Conservation (phyloP, 2,888 invertebrate genomes). For the Biston betularia region DNA sequence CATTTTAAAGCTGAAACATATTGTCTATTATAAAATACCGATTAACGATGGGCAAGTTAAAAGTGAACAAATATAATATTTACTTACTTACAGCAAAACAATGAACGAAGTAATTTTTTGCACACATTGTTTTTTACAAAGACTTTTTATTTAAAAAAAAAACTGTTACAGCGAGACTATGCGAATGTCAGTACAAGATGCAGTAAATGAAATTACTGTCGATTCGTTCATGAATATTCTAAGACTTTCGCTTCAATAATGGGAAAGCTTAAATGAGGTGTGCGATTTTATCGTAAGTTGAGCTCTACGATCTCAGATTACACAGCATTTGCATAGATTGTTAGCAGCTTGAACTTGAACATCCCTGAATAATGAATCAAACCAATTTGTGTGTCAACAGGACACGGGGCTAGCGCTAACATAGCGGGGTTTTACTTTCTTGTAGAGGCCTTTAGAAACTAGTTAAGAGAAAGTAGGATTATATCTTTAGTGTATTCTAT, state of each 20-base stretch:
- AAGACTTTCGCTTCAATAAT: neutral
- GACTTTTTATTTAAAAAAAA: too few relatives aligned
- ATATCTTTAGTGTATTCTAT: constrained; percentile 74
- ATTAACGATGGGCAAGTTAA: too few relatives aligned
- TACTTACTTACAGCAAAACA: too few relatives aligned
- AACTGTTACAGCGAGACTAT: too few relatives aligned
- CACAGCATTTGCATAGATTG: constrained; percentile 27
- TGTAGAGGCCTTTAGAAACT: constrained; percentile 82
- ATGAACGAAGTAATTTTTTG: too few relatives aligned
- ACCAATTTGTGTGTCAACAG: constrained; percentile 81
- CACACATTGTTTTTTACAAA: too few relatives aligned
- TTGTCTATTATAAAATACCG: too few relatives aligned
- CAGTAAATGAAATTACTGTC: too few relatives aligned
- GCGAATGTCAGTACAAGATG: too few relatives aligned
- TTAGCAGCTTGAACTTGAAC: constrained; percentile 52
- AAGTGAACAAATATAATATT: too few relatives aligned
- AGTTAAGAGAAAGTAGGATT: constrained; percentile 85
- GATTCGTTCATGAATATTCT: too few relatives aligned
- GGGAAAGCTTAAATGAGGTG: neutral
- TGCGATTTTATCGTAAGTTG: constrained; percentile 1
- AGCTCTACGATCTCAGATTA: constrained; percentile 11
- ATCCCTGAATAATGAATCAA: constrained; percentile 77
- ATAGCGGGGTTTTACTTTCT: constrained; percentile 86
- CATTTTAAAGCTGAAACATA: too few relatives aligned
- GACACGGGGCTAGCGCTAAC: constrained; percentile 80